These are phyloP conservation scores for Lucinisca nassula DNA, from an alignment of 2,888 invertebrate genomes.

Conservation along the genomic window DNA sequence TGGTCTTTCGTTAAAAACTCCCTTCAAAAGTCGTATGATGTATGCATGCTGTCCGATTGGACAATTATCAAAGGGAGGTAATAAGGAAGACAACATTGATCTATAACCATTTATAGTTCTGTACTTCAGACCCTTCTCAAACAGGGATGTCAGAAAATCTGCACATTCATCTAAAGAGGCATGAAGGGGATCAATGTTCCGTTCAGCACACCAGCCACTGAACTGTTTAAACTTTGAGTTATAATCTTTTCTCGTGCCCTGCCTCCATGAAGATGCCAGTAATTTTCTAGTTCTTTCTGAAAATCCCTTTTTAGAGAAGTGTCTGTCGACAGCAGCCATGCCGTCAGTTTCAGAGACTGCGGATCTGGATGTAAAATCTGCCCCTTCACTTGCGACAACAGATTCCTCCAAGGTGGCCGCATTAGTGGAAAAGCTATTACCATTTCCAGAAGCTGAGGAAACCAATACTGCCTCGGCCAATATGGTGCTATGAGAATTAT, in stretches of 20 bases:
- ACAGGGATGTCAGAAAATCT: conserved; percentile 37
- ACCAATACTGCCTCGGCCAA: conserved; percentile 54
- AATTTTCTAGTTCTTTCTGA: conserved; percentile 42
- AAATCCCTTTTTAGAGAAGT: conserved; percentile 26
- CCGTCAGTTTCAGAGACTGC: conserved; percentile 28
- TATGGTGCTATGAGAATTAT: conserved; percentile 43
- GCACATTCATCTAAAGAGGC: conserved; percentile 46
- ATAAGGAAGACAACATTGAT: conserved; percentile 2
- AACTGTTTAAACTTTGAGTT: conserved; percentile 27
- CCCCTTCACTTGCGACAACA: background rate
- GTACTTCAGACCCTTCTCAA: conserved; percentile 4
- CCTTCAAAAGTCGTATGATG: background rate
- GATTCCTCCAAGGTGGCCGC: background rate
- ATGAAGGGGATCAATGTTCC: conserved; percentile 39
- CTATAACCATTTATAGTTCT: conserved; percentile 30
- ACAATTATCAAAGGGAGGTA: background rate
- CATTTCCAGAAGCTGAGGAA: conserved; percentile 20
- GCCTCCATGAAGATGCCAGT: conserved; percentile 38
- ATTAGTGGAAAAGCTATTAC: conserved; percentile 36
- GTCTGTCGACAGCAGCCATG: conserved; percentile 38
- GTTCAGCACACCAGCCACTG: conserved; percentile 52
- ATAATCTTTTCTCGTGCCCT: conserved; percentile 44
- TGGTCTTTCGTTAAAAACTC: conserved; percentile 6
- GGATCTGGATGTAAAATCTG: conserved; percentile 25
- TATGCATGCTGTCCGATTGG: background rate